Evolutionary conservation across 2,888 invertebrate genomes (phyloP).

Genomic region (Melanargia galathea): DNA sequence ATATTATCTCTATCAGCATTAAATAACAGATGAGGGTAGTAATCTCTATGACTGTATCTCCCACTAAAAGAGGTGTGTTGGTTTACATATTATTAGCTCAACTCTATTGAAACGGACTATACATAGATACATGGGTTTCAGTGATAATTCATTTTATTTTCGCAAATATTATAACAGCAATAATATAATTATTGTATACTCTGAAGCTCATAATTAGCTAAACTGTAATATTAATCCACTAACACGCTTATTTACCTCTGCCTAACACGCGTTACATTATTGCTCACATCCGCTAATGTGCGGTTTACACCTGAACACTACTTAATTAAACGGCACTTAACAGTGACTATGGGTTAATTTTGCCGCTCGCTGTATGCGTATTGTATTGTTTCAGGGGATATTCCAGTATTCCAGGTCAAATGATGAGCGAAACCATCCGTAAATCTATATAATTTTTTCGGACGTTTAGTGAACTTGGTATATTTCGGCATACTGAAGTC

Average conservation of each 20-base stretch:
- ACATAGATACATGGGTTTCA: too few relatives aligned
- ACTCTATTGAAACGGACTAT: too few relatives aligned
- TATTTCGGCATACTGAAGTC: too few relatives aligned
- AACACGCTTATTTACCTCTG: neutral
- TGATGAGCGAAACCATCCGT: neutral
- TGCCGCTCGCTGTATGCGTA: neutral
- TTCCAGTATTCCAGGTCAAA: neutral
- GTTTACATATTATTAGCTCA: too few relatives aligned
- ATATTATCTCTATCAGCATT: too few relatives aligned
- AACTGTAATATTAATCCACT: neutral
- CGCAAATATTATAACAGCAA: neutral
- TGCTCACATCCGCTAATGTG: conserved; percentile 17
- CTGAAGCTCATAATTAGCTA: neutral
- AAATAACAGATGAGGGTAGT: too few relatives aligned
- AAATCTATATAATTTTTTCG: too few relatives aligned
- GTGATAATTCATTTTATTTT: too few relatives aligned
- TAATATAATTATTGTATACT: neutral
- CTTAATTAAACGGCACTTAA: conserved; percentile 22
- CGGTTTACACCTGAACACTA: conserved; percentile 23
- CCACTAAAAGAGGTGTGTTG: too few relatives aligned
- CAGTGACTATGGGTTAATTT: conserved; percentile 12
- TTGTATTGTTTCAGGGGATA: neutral
- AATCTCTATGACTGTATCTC: too few relatives aligned
- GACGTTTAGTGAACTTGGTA: too few relatives aligned
- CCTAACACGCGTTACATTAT: conserved; percentile 21